Evolutionary conservation across 2,797 vertebrate species (phyloP).

Genomic region (Sebastes minor): DNA sequence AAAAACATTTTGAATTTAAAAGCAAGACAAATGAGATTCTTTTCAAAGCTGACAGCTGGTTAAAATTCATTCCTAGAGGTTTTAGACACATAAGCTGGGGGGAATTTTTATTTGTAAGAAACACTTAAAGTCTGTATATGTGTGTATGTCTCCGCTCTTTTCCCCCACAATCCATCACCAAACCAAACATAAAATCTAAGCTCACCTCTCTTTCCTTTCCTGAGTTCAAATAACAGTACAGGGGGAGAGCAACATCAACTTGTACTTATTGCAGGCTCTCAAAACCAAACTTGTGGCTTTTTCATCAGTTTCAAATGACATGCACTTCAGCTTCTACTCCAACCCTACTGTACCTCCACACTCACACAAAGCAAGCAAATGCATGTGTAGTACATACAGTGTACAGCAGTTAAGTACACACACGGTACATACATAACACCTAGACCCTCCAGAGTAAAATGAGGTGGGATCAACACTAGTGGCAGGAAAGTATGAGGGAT

Average conservation of each 20-base stretch:
- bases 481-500: slow-evolving; percentile 11
- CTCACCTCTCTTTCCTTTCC: slow-evolving; percentile 67
- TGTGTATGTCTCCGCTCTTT: slow-evolving; percentile 42
- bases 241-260: slow-evolving; percentile 40
- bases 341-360: not conserved
- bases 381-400: slow-evolving; percentile 1
- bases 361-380: slow-evolving; percentile 20
- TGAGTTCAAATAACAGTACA: slow-evolving; percentile 61
- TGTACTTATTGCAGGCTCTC: slow-evolving; percentile 45
- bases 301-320: slow-evolving; percentile 70
- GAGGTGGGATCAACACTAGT: slow-evolving; percentile 25
- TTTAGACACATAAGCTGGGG: slow-evolving; percentile 31
- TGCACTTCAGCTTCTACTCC: slow-evolving; percentile 32
- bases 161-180: slow-evolving; percentile 59
- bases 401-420: not conserved
- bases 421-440: not conserved
- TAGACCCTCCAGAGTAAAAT: not conserved
- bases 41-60: slow-evolving; percentile 46
- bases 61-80: slow-evolving; percentile 34
- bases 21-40: slow-evolving; percentile 51
- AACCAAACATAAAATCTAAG: slow-evolving; percentile 59
- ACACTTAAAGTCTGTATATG: slow-evolving; percentile 32
- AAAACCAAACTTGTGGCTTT: slow-evolving; percentile 71
- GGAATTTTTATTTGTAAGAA: slow-evolving; percentile 29
- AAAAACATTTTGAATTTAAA: slow-evolving; percentile 36